A percentile compares a stretch with the other conserved stretches of the same genome.
Conservation (phyloP, 2,888 invertebrate genomes). For the Paralinhomoeus sp. region DNA sequence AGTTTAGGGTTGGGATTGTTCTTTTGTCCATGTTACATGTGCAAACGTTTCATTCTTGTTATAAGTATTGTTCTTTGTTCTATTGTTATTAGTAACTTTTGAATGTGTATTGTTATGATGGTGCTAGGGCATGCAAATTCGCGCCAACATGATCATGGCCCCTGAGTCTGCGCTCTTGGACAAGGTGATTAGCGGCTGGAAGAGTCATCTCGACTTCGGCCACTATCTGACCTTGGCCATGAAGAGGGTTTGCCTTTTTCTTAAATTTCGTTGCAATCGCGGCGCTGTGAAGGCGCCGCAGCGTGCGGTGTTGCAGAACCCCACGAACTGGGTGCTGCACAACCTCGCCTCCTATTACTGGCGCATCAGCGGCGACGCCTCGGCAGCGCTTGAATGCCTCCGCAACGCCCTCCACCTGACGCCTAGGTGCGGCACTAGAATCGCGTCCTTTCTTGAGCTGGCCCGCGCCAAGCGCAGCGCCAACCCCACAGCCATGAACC, state of each 20-base stretch:
- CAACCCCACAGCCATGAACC: too few species aligned
- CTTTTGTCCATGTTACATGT: too few species aligned
- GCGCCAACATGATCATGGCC: slow-evolving; percentile 33
- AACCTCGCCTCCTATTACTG: slow-evolving; percentile 56
- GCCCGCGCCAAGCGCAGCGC: too few species aligned
- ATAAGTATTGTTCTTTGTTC: too few species aligned
- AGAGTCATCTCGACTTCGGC: slow-evolving; percentile 35
- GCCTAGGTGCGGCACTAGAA: slow-evolving; percentile 40
- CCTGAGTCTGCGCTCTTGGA: slow-evolving; percentile 33
- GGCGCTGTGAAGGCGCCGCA: not conserved
- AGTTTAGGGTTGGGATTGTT: too few species aligned
- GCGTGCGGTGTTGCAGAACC: slow-evolving; percentile 33
- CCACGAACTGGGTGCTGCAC: slow-evolving; percentile 52
- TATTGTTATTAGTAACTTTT: too few species aligned
- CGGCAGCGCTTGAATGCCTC: slow-evolving; percentile 55
- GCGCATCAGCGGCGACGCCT: slow-evolving; percentile 48
- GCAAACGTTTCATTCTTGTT: too few species aligned
- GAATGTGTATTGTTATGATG: slow-evolving; percentile 12
- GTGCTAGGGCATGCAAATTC: slow-evolving; percentile 33
- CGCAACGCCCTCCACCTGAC: slow-evolving; percentile 50
- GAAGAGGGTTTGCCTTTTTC: slow-evolving; percentile 21
- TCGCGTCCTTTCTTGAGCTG: too few species aligned
- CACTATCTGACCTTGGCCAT: slow-evolving; percentile 42
- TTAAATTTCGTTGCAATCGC: not conserved
- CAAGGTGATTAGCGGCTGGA: slow-evolving; percentile 15